Evolutionary conservation across 2,797 vertebrate genomes (phyloP).

Genomic region (Syndactyla subalaris): DNA sequence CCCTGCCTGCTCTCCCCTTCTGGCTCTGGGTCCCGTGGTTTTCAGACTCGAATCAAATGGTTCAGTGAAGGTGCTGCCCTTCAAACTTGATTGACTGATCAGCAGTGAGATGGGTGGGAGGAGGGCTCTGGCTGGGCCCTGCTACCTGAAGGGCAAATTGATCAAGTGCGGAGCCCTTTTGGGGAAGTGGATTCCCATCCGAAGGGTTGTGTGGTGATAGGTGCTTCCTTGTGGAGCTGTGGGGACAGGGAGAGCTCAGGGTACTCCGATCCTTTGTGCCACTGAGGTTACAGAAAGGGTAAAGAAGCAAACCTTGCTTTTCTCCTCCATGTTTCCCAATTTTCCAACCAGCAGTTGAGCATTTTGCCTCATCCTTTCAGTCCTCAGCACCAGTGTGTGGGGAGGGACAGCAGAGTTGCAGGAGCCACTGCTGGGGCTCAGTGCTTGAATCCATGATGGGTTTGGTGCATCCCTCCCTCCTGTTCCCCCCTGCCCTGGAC

Average conservation of each 20-base stretch:
- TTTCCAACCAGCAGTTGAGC: neutral
- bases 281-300: neutral
- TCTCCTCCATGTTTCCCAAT: neutral
- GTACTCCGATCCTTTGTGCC: neutral
- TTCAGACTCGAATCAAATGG: slow-evolving; percentile 3
- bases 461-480: neutral
- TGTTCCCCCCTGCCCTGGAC: neutral
- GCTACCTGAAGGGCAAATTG: neutral
- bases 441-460: accelerated
- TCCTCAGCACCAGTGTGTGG: accelerated
- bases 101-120: neutral
- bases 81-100: slow-evolving; percentile 52
- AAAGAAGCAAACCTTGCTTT: neutral
- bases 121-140: neutral
- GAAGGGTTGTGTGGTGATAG: accelerated
- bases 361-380: neutral
- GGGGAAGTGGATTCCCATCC: neutral
- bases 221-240: neutral
- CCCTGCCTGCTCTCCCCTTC: neutral
- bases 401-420: neutral
- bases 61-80: slow-evolving; percentile 41
- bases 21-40: neutral
- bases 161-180: neutral
- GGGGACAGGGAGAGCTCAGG: neutral
- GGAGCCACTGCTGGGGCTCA: neutral